A percentile compares a stretch with the other conserved stretches of the same genome.
Evolutionary conservation across 2,113 vertebrate species (phyloP).

Genomic region (Seriola aureovittata): DNA sequence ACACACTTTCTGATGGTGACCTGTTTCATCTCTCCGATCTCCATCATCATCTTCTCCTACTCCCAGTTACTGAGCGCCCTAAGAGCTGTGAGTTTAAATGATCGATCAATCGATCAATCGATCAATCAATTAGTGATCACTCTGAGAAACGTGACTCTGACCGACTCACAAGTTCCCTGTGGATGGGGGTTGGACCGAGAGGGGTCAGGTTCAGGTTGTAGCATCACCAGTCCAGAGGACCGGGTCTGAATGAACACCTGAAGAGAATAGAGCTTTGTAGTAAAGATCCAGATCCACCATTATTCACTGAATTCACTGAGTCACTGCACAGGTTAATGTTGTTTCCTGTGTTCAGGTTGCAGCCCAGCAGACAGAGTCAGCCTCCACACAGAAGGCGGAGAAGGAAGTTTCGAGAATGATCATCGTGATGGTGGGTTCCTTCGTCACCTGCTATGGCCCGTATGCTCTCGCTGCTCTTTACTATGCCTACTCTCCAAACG

Average conservation of each 20-base stretch:
- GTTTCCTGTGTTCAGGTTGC: constrained; percentile 81
- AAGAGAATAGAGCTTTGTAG: too few relatives aligned
- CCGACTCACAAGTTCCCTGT: too few relatives aligned
- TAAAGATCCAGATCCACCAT: too few relatives aligned
- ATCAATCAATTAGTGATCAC: too few relatives aligned
- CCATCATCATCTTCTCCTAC: constrained; percentile 89
- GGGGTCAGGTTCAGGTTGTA: too few relatives aligned
- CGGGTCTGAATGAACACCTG: too few relatives aligned
- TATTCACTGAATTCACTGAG: too few relatives aligned
- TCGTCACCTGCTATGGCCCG: constrained; percentile 86
- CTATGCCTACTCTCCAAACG: constrained; percentile 78
- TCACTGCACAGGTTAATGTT: too few relatives aligned
- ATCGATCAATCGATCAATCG: neutral
- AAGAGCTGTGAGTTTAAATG: constrained; percentile 48
- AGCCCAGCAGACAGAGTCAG: constrained; percentile 88
- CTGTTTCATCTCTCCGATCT: constrained; percentile 86
- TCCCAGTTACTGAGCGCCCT: constrained; percentile 70
- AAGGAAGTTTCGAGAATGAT: constrained; percentile 89
- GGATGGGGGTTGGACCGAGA: too few relatives aligned
- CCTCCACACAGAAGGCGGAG: constrained; percentile 90
- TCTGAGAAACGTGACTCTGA: too few relatives aligned
- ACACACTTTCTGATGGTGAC: constrained; percentile 87
- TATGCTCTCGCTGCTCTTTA: constrained; percentile 78
- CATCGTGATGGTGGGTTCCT: constrained; percentile 88
- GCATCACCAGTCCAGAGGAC: too few relatives aligned